Base-by-base conservation (phyloP, 2,113 vertebrate genomes). In the Corythornis vintsioides region DNA sequence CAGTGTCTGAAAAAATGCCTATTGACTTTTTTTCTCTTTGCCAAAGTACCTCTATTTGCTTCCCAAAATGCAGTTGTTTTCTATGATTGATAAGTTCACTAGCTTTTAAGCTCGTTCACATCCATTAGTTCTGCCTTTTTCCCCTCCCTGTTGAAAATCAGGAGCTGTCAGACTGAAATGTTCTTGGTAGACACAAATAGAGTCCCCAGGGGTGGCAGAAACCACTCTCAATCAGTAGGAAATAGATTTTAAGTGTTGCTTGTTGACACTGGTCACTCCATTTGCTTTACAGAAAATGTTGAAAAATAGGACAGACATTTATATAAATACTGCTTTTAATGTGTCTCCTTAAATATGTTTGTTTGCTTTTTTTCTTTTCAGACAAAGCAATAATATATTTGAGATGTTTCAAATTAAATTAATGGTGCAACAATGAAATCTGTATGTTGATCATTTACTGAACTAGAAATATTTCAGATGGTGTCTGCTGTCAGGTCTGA, bases 111-210 rank as follows among this genome's bases (percentile, higher is more conserved):
- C 94, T 96, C 84, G 95, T 96, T 97, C 94, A 86, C 78, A 80
- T 97, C 97, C 97, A 98, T 98, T 98, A 98, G 92, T 95, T 97
- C 91, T 96, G 95, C 80, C 52, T 97, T 95, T 95, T 95, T 73
- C 78, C 79, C 59, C 88, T 94, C 93, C 70, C 94, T 96, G 96
- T 89, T 97, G 95, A 98, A 97, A 98, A 95, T 96, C 96, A 95
- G 95, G 92, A 97, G 94, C 96, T 98, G 97, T 97, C 98, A 98
- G 80, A 77, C 19, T 89, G 86, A 97, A 97, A 96, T 88, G 87
- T 85, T 97, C 96, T 87, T 96, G 76, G 93, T 95, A 97, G 96
- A 96, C 92, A 96, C 82, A 96, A 96, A 97, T 87, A 89, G 38
- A 79, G 92, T 97, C 95, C 95, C 96, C 40, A 56, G 93, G 94